phyloP scores from a whole-genome alignment of 1,140 invertebrate genomes.

The Nasonia vitripennis region DNA sequence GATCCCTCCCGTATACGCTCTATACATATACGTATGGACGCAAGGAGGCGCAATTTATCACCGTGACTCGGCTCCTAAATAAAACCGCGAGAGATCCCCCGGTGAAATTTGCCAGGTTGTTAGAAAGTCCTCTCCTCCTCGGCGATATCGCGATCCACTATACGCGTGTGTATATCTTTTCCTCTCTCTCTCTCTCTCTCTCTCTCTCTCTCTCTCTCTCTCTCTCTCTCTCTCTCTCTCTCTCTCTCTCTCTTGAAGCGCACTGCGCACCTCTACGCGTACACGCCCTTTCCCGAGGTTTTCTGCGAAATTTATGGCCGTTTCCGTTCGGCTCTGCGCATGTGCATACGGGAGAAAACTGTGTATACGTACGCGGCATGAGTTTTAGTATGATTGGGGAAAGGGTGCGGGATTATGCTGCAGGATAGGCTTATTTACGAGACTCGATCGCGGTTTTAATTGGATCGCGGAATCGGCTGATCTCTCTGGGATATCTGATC shows the following conservation, averaged over 20 bases:
- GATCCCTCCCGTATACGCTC: neutral
- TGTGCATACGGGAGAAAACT: neutral
- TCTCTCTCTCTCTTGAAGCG: neutral
- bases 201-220: too few species aligned
- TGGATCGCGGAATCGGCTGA: neutral
- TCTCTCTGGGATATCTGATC: neutral
- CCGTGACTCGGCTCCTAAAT: constrained; percentile 41
- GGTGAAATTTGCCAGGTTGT: constrained; percentile 37
- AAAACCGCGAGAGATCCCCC: constrained; percentile 10
- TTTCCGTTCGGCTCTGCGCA: neutral
- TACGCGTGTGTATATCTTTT: neutral
- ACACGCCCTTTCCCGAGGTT: neutral
- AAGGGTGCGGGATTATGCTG: neutral
- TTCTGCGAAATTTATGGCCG: constrained; percentile 21
- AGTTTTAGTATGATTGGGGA: neutral
- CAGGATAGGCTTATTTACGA: neutral
- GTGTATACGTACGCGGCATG: too few species aligned
- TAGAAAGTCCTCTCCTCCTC: constrained; percentile 31
- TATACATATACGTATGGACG: neutral
- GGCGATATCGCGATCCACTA: neutral
- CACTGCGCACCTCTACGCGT: neutral
- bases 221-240: neutral
- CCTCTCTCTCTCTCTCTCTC: neutral
- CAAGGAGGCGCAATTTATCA: constrained; percentile 41
- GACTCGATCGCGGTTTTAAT: neutral